Evolutionary conservation across 2,797 vertebrate species (phyloP), one percentile per base, ranked within the genome.

Genomic region (Sebastes jordani): DNA sequence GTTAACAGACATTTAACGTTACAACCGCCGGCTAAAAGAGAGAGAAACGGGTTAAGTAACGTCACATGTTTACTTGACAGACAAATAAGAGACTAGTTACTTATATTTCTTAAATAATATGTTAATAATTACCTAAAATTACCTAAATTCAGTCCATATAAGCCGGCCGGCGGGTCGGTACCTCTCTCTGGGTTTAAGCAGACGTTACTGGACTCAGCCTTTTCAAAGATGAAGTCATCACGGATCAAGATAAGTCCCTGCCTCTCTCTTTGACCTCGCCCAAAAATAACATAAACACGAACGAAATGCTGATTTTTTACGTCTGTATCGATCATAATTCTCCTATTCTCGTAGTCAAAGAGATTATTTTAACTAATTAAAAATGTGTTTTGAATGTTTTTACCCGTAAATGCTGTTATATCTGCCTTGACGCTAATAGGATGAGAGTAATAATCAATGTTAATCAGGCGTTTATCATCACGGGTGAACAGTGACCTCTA

Each of bases 201-300:
- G 56, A 70, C 68, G 34, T 23, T 65, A 25, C 55, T 27, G 29
- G 20, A 46, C 72, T 8, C 65, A 46, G 36, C 20, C 42, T 63
- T 16, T 16, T 18, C 75, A 23, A 77, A 89, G 86, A 8, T 42
- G 10, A 65, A 65, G 11, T 20, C 38, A 27, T 22, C 2, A 38
- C 0, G 2, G 0, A 38, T 38, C 71, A 71, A 86, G 89, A 92
- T 74, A 6, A 4, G 0, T 20, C 20, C 14, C 81, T 59, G 5
- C 65, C 20, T 11, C 8, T 1, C 30, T 3, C 2, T 38, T 14
- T 32, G 58, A 11, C 36, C 36, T 38, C 9, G 7, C 11, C 5
- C 4, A 11, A 75, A 71, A 42, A 11, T 36, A 36, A 36, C 34
- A 36, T 36, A 11, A 36, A 0, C 34, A 11, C 34, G 34, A 36